Evolutionary conservation across 2,113 vertebrate genomes (phyloP), one percentile per base, ranked within the genome.

Genomic region (Notothenia rossii): DNA sequence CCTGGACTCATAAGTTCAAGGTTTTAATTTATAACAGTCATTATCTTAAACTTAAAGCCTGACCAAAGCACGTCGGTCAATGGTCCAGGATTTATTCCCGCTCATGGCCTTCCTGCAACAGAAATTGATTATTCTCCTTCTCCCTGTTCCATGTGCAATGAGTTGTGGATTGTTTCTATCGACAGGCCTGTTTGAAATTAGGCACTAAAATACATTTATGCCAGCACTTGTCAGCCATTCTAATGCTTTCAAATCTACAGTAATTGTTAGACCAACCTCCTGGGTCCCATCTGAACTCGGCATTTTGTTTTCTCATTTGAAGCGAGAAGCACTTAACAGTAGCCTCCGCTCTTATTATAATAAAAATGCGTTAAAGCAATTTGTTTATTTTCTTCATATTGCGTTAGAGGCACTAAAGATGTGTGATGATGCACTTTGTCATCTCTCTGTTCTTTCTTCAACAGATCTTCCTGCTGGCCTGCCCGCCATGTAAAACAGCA

Each of bases 381-480:
- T 79, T 75, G 17, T 79, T 75, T 12, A 3, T 63, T 83, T 86
- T 77, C n/a, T 55, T 40, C 36, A 40, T 40, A 40, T 65, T 56
- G 64, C 80, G 74, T 51, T 79, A 20, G 33, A 61, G 77, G 64
- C 64, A 12, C 59, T 78, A 1, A 43, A 67, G 54, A 75, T 61
- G 51, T 75, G 64, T 54, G 54, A 83, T 72, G 14, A 74, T 67
- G 60, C 22, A 2, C 3, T 72, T 79, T 80, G 55, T 81, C 22
- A 20, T 80, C 36, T 81, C 67, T 75, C n/a, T 79, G 8, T 83
- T 25, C 87, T 83, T 91, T 80, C 15, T 1, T 95, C 94, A 86
- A 76, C 96, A 99, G 98, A 99, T 99, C 91, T 98, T 99, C 91
- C 96, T 99, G 72, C 94, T 99, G 85, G 97, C 97, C 84, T 99